Conservation (phyloP, 1,140 invertebrate genomes). For the Teleopsis dalmanni region DNA sequence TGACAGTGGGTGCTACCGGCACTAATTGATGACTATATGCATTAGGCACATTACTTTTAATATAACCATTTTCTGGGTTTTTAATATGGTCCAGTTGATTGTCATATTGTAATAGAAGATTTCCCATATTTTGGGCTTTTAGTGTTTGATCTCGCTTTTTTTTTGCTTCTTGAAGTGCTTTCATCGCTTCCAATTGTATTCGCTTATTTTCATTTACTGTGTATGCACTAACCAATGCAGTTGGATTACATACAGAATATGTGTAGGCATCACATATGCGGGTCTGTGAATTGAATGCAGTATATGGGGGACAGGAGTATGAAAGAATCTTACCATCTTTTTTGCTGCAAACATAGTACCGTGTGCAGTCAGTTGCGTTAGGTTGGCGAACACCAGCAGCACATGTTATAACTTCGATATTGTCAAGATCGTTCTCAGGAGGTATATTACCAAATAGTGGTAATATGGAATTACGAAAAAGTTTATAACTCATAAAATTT, state of each 20-base stretch:
- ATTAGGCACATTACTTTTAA: conserved; percentile 22
- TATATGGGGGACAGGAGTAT: conserved; percentile 47
- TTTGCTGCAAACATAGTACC: conserved; percentile 49
- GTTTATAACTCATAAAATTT: conserved; percentile 37
- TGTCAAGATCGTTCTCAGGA: conserved; percentile 19
- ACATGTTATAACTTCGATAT: conserved; percentile 45
- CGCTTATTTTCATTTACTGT: conserved; percentile 29
- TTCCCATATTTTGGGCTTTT: conserved; percentile 32
- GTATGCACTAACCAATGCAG: conserved; percentile 13
- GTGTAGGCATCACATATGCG: conserved; percentile 45
- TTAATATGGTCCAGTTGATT: not conserved
- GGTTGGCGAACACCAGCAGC: conserved; percentile 44
- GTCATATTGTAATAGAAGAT: conserved; percentile 29
- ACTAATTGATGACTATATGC: conserved; percentile 24
- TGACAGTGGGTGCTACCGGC: conserved; percentile 4
- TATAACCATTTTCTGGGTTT: not conserved
- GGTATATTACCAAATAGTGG: conserved; percentile 27
- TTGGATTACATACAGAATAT: conserved; percentile 34
- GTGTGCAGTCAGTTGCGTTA: conserved; percentile 47
- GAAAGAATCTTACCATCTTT: conserved; percentile 42
- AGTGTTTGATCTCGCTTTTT: conserved; percentile 24
- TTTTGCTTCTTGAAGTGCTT: conserved; percentile 32
- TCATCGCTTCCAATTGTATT: conserved; percentile 31
- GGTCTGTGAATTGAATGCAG: conserved; percentile 46
- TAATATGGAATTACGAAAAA: conserved; percentile 37